These are phyloP conservation scores for Anthoptus insignis DNA, from an alignment of 2,888 invertebrate species.

Conservation along the genomic window DNA sequence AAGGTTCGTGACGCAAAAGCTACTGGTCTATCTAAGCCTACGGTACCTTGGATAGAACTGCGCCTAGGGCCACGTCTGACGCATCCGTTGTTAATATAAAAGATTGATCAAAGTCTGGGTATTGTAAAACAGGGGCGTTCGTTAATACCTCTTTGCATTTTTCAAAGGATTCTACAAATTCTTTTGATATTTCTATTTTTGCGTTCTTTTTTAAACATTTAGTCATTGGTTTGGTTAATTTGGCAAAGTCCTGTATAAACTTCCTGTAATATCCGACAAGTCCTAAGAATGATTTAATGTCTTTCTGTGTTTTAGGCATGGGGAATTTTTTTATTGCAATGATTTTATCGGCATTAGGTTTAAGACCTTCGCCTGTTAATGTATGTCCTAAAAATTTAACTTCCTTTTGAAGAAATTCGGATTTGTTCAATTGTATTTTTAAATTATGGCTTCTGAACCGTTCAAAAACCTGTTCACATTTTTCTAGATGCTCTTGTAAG, in stretches of 20 bases:
- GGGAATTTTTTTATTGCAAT: slow-evolving; percentile 47
- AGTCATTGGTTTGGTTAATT: slow-evolving; percentile 51
- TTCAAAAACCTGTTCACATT: slow-evolving; percentile 51
- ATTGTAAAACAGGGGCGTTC: slow-evolving; percentile 30
- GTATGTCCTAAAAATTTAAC: slow-evolving; percentile 57
- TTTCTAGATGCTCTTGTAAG: slow-evolving; percentile 51
- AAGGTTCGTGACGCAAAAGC: slow-evolving; percentile 34
- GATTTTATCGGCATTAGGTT: slow-evolving; percentile 56
- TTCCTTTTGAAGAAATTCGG: slow-evolving; percentile 52
- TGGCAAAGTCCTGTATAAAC: slow-evolving; percentile 48
- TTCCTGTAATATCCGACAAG: slow-evolving; percentile 52
- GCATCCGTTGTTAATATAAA: slow-evolving; percentile 54
- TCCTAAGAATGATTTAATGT: slow-evolving; percentile 55
- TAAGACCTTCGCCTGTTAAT: slow-evolving; percentile 54
- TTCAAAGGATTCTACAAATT: slow-evolving; percentile 42
- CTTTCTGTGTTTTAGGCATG: slow-evolving; percentile 48
- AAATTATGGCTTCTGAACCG: slow-evolving; percentile 46
- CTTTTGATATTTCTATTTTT: slow-evolving; percentile 23
- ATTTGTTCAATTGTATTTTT: slow-evolving; percentile 49
- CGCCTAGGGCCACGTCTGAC: slow-evolving; percentile 51
- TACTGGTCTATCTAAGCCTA: slow-evolving; percentile 53
- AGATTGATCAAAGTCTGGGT: slow-evolving; percentile 52
- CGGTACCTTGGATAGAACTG: slow-evolving; percentile 52
- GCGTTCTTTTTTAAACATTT: slow-evolving; percentile 45
- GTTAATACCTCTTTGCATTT: slow-evolving; percentile 37